A percentile compares a stretch with the other conserved stretches of the same genome.
Evolutionary conservation across 2,888 invertebrate species (phyloP).

Genomic region (Oscheius sp.): DNA sequence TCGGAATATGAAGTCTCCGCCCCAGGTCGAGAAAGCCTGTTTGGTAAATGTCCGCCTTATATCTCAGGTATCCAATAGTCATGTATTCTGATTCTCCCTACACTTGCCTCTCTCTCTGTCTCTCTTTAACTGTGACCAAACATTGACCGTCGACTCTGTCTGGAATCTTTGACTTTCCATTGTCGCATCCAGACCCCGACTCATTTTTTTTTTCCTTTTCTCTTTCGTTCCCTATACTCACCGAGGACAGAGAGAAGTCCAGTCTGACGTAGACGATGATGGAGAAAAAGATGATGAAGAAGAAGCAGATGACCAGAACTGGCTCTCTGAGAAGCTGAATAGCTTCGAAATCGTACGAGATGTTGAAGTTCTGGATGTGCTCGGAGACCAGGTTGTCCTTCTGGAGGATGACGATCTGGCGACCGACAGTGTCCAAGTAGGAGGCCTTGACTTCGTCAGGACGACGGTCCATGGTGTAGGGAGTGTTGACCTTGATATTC

Average conservation of each 20-base stretch:
- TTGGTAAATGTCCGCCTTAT: no score
- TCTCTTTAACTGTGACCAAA: no score
- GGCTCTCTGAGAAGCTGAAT: constrained; percentile 92
- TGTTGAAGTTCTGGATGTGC: constrained; percentile 84
- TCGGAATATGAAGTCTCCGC: no score
- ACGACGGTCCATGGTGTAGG: constrained; percentile 84
- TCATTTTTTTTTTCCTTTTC: no score
- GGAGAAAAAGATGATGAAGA: constrained; percentile 88
- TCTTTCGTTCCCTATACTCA: neutral
- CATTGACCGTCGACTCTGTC: no score
- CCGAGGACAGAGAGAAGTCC: constrained; percentile 86
- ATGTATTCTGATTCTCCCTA: no score
- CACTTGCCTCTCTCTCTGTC: no score
- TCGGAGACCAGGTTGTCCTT: constrained; percentile 89
- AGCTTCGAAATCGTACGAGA: constrained; percentile 88
- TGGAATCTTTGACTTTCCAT: neutral
- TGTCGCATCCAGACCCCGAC: neutral
- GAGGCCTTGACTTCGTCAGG: constrained; percentile 87
- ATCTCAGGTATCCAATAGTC: no score
- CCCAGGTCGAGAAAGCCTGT: no score
- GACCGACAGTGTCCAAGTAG: constrained; percentile 92
- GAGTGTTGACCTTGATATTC: constrained; percentile 85
- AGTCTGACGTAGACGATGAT: constrained; percentile 93
- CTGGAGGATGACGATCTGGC: constrained; percentile 88
- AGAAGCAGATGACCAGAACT: constrained; percentile 86